Evolutionary conservation across 2,888 invertebrate species (phyloP), one percentile per base, ranked within the genome.

Genomic region (Calameuta pallipes): DNA sequence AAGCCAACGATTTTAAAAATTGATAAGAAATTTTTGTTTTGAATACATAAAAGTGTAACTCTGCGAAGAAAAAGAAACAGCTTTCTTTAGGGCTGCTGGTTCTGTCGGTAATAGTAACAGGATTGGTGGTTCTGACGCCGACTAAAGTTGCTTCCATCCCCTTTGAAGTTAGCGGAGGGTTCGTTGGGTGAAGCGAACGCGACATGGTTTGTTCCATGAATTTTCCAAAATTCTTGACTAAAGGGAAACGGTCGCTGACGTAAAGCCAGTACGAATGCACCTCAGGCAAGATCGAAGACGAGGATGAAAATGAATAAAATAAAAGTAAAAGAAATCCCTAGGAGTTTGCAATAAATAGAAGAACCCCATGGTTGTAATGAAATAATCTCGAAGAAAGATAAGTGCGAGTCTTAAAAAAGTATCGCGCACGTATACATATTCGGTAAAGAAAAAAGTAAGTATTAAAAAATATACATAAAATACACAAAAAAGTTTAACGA

Each of bases 401-500:
- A 2, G 9, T 1, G 23, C 41, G 23, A 56, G 23, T 9, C 56
- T 4, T 9, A 1, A 56, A 9, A 56, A 56, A 2, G 9, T 9
- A 56, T 23, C 56, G 56, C 9, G 6, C 56, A 9, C 9, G 56
- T 23, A 23, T 56, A 56, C 6, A 2, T 56, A 1, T 56, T 23
- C 9, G 56, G 9, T 23, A 56, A 6, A 56, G 37, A 56, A 23
- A 56, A 15, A 56, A 9, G 23, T 56, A 56, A 23, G 56, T 56
- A 56, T 56, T 23, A 56, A 23, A 56, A 56, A 56, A 23, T 9
- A 56, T 56, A 23, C 56, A 6, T 9, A 2, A 56, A 56, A 56
- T 2, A 56, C 56, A 56, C 9, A 83, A 81, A 83, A 84, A 84
- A 86, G 87, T 86, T 87, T 85, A 87, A 87, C 87, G 85, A 87